phyloP scores from a whole-genome alignment of 2,888 invertebrate genomes.

The Acronicta aceris region DNA sequence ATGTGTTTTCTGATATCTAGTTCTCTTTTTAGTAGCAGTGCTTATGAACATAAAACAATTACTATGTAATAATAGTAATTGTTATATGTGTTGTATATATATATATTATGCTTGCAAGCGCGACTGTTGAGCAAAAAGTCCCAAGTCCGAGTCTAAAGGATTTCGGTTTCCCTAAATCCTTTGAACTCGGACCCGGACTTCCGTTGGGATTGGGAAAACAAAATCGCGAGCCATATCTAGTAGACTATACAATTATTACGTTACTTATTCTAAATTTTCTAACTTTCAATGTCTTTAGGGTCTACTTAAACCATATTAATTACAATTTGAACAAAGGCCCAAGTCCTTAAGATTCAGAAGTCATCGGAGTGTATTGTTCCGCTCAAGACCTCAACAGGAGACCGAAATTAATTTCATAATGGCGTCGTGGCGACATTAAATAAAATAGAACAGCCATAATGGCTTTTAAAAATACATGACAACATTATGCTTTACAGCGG shows the following conservation, averaged over 20 bases:
- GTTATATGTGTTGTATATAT: too few species aligned
- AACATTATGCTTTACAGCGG: conserved; percentile 12
- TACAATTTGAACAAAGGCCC: conserved; percentile 30
- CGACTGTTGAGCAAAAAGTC: too few species aligned
- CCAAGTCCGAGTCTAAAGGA: too few species aligned
- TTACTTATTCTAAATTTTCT: background rate
- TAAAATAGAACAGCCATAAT: conserved; percentile 22
- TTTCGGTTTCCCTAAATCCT: too few species aligned
- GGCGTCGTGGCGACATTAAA: conserved; percentile 28
- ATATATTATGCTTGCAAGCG: too few species aligned
- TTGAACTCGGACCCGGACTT: too few species aligned
- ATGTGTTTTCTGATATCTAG: background rate
- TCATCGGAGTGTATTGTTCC: conserved; percentile 43
- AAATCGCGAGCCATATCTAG: background rate
- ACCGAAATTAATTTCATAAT: conserved; percentile 41
- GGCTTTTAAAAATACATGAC: conserved; percentile 10
- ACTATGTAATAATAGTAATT: too few species aligned
- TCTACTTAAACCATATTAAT: conserved; percentile 25
- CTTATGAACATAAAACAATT: too few species aligned
- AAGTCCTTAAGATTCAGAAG: conserved; percentile 35
- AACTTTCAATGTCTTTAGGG: conserved; percentile 8
- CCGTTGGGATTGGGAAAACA: background rate
- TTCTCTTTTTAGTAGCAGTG: too few species aligned
- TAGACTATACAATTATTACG: too few species aligned
- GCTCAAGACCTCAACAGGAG: conserved; percentile 26